Evolutionary conservation across 1,140 invertebrate genomes (phyloP).

Genomic region (Lordiphosa clarofinis): DNA sequence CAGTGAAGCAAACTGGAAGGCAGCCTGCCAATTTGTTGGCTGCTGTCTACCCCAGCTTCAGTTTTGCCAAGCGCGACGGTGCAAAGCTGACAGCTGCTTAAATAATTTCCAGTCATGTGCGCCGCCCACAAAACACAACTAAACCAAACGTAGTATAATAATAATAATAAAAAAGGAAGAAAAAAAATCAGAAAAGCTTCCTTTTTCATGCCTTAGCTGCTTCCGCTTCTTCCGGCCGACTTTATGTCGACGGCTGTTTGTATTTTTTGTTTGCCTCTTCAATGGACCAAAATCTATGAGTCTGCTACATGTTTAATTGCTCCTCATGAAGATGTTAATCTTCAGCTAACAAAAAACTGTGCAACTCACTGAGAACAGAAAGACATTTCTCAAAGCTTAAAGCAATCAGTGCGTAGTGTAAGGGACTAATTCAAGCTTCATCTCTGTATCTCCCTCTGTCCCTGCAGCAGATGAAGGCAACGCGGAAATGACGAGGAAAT

Average conservation of each 20-base stretch:
- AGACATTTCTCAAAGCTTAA: slow-evolving; percentile 49
- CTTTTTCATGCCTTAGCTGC: slow-evolving; percentile 4
- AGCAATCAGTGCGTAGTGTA: slow-evolving; percentile 40
- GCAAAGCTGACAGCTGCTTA: slow-evolving; percentile 57
- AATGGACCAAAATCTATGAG: slow-evolving; percentile 32
- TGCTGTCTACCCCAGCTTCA: slow-evolving; percentile 31
- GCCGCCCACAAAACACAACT: slow-evolving; percentile 57
- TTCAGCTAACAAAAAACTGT: slow-evolving; percentile 37
- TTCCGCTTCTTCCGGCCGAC: slow-evolving; percentile 26
- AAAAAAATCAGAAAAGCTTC: slow-evolving; percentile 30
- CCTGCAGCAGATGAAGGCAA: slow-evolving; percentile 4
- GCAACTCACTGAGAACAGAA: slow-evolving; percentile 25
- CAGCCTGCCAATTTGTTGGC: slow-evolving; percentile 55
- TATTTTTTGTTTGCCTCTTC: not conserved
- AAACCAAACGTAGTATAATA: slow-evolving; percentile 41
- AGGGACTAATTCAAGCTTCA: slow-evolving; percentile 47
- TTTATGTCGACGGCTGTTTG: slow-evolving; percentile 35
- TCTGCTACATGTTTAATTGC: slow-evolving; percentile 57
- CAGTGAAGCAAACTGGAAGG: slow-evolving; percentile 47
- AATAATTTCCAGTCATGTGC: slow-evolving; percentile 58
- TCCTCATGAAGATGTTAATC: slow-evolving; percentile 55
- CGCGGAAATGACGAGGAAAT: slow-evolving; percentile 66
- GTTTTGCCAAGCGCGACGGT: slow-evolving; percentile 45
- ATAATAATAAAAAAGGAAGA: slow-evolving; percentile 13
- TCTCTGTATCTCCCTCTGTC: slow-evolving; percentile 16